Percentiles rank a stretch among this genome's conserved stretches.
Conservation (phyloP, 2,113 vertebrate genomes). For the Leptosomus discolor region DNA sequence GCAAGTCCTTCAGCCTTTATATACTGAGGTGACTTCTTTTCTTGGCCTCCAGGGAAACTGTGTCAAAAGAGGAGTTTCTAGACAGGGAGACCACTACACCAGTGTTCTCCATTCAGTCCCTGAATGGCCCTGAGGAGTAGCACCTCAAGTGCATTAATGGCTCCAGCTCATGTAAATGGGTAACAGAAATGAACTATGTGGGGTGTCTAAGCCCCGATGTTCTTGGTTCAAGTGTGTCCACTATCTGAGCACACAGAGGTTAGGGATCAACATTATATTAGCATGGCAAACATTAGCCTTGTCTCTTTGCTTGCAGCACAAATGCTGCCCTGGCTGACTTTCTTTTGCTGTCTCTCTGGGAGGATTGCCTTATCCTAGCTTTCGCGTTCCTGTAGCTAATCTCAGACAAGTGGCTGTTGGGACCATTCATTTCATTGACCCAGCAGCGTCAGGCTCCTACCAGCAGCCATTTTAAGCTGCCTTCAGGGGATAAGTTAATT, state of each 20-base stretch:
- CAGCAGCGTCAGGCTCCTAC: neutral
- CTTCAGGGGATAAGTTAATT: neutral
- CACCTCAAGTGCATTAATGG: neutral
- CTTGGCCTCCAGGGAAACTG: neutral
- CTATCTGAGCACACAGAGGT: neutral
- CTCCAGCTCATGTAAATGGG: neutral
- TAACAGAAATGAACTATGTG: neutral
- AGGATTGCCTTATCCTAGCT: neutral
- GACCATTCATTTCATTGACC: neutral
- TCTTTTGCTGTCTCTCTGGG: neutral
- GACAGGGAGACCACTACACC: neutral
- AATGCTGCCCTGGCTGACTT: neutral
- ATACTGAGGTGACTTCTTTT: neutral
- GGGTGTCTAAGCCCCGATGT: neutral
- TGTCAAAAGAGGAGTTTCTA: neutral
- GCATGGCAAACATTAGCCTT: neutral
- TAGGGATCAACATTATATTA: neutral
- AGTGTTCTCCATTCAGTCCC: neutral
- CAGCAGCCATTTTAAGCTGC: neutral
- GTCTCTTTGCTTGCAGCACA: neutral
- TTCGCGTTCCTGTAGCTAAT: neutral
- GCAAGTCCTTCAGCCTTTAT: neutral
- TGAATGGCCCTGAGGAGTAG: neutral
- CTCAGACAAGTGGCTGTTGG: neutral
- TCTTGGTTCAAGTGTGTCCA: neutral